These are phyloP conservation scores for Samia ricini DNA, from an alignment of 1,140 invertebrate species.

Conservation along the genomic window DNA sequence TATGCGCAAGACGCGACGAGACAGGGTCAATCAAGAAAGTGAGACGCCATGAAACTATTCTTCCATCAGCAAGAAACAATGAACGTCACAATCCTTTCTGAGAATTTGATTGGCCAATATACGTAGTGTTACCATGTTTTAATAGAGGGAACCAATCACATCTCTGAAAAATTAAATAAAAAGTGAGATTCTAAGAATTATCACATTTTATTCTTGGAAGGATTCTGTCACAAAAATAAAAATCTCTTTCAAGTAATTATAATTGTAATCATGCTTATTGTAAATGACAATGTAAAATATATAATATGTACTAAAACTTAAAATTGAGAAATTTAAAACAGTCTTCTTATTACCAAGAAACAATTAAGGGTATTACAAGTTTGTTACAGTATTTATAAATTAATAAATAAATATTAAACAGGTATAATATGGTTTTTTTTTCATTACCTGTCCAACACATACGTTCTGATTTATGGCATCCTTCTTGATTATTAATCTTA, in stretches of 20 bases:
- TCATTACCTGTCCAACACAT: too few relatives aligned
- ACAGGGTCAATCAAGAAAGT: conserved; percentile 8
- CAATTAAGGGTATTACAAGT: too few relatives aligned
- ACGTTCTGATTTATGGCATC: too few relatives aligned
- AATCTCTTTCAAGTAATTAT: neutral
- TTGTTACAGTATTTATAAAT: too few relatives aligned
- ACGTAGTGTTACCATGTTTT: neutral
- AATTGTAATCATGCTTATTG: too few relatives aligned
- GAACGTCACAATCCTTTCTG: neutral
- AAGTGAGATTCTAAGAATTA: neutral
- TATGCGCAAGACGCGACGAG: conserved; percentile 14
- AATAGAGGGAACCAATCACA: neutral
- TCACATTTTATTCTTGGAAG: neutral
- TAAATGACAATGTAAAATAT: too few relatives aligned
- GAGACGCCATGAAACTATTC: conserved; percentile 14
- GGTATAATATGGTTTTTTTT: too few relatives aligned
- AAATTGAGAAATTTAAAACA: too few relatives aligned
- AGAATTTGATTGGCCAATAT: neutral
- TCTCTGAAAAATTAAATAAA: neutral
- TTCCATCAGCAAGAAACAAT: neutral
- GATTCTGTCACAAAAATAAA: neutral
- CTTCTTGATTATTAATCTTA: too few relatives aligned
- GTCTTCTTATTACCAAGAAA: too few relatives aligned
- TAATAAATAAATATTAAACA: too few relatives aligned
- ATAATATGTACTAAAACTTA: too few relatives aligned